Base-by-base conservation (phyloP, 2,113 vertebrate species). In the Cisticola juncidis region DNA sequence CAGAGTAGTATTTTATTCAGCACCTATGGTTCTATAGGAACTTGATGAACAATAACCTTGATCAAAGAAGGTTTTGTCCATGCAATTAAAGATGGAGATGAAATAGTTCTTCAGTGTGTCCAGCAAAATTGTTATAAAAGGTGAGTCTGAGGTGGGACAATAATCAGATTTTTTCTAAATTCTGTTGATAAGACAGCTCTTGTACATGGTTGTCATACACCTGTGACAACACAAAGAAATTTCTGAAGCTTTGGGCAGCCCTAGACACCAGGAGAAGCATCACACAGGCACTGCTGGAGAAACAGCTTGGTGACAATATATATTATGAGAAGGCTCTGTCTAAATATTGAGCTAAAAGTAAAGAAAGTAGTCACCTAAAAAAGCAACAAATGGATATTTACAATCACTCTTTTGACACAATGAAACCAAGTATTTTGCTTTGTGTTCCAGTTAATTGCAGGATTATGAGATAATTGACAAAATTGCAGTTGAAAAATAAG, bases 121-220 rank as follows among this genome's bases (percentile, higher is more conserved):
- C n/a, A 61, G 47, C 4, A 31, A 70, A 56, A 57, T 44, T 56
- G 2, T 15, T 8, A 29, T 57, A 53, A 61, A 65, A 35, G 0
- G 1, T 25, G 35, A 25, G 5, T 78, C 17, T 0, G 0, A 76
- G 20, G 33, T 24, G 12, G 8, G 9, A 54, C 7, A 28, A 21
- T 7, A 78, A 42, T 9, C 12, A 38, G 20, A 50, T 72, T 35
- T 64, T 64, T 88, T 72, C n/a, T 50, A 38, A 81, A 60, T 36
- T 64, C 15, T 69, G 4, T 54, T 72, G 21, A 17, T 48, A n/a
- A 47, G 28, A n/a, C 4, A 47, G 21, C 9, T 47, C 4, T 22
- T 45, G 10, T 15, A 20, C 6, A 4, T 40, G 6, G 6, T 25
- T 79, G 33, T 4, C 23, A 28, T 16, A 8, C 1, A 14, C 5